phyloP scores from a whole-genome alignment of 2,888 invertebrate species.

The Ganaspis brasiliensis region DNA sequence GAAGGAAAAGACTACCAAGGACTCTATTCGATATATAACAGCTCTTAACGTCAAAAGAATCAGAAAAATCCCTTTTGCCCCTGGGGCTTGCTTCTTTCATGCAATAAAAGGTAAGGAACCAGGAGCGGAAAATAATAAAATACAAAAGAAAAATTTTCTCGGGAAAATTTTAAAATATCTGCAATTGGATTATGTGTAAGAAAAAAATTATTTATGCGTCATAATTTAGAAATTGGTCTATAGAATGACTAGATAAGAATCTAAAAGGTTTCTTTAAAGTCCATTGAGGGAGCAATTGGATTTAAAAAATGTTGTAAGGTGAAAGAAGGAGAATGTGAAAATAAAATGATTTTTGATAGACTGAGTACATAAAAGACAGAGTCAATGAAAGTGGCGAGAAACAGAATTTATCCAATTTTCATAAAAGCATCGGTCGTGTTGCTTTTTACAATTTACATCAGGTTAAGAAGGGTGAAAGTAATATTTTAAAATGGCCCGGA shows the following conservation, averaged over 20 bases:
- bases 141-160: slow-evolving; percentile 2
- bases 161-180: background rate
- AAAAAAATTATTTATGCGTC: background rate
- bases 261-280: no score
- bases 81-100: slow-evolving; percentile 11
- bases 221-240: no score
- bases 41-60: slow-evolving; percentile 33
- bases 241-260: no score
- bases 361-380: slow-evolving; percentile 18
- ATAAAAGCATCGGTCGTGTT: slow-evolving; percentile 9
- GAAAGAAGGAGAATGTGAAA: background rate
- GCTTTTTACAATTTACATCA: slow-evolving; percentile 3
- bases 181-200: background rate
- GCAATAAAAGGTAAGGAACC: slow-evolving; percentile 23
- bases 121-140: slow-evolving; percentile 21
- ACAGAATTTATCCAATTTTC: slow-evolving; percentile 27
- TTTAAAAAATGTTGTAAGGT: no score
- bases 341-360: background rate
- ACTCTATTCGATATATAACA: slow-evolving; percentile 31
- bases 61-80: slow-evolving; percentile 16
- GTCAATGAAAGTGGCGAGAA: background rate
- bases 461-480: slow-evolving; percentile 23
- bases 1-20: slow-evolving; percentile 3
- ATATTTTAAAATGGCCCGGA: background rate
- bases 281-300: no score